These are phyloP conservation scores for Euclidia mi DNA, from an alignment of 2,888 invertebrate species.

Conservation along the genomic window DNA sequence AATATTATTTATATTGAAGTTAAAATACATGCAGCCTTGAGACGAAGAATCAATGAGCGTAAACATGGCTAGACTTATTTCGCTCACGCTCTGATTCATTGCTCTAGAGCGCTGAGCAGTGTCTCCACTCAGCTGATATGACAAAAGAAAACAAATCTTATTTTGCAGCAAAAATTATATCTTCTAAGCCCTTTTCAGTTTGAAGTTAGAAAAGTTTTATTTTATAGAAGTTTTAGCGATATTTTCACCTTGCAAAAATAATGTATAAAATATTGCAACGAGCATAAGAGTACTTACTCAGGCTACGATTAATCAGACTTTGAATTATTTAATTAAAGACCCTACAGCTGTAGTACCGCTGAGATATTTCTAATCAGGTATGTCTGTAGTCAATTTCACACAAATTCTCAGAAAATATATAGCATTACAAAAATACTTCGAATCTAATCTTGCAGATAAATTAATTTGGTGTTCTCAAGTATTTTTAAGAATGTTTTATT, in stretches of 20 bases:
- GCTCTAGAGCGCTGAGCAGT: constrained; percentile 45
- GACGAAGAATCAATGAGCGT: constrained; percentile 58
- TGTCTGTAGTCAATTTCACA: too few species aligned
- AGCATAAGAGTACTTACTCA: too few species aligned
- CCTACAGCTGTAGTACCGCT: too few species aligned
- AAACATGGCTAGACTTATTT: constrained; percentile 68
- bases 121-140: constrained; percentile 55
- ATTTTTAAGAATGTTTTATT: constrained; percentile 21
- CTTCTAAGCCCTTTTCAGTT: constrained; percentile 19
- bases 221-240: constrained; percentile 2
- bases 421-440: background rate
- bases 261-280: too few species aligned
- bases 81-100: constrained; percentile 69
- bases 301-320: too few species aligned
- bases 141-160: constrained; percentile 55
- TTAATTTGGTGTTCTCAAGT: constrained; percentile 29
- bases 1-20: constrained; percentile 26
- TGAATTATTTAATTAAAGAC: too few species aligned
- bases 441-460: constrained; percentile 24
- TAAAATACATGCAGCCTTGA: constrained; percentile 35
- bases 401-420: background rate
- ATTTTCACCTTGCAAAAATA: constrained; percentile 6
- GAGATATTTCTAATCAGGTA: too few species aligned
- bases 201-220: constrained; percentile 21
- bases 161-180: constrained; percentile 38